Evolutionary conservation across 2,113 vertebrate species (phyloP), one percentile per base, ranked within the genome.

Genomic region (Rhizomys pruinosus): DNA sequence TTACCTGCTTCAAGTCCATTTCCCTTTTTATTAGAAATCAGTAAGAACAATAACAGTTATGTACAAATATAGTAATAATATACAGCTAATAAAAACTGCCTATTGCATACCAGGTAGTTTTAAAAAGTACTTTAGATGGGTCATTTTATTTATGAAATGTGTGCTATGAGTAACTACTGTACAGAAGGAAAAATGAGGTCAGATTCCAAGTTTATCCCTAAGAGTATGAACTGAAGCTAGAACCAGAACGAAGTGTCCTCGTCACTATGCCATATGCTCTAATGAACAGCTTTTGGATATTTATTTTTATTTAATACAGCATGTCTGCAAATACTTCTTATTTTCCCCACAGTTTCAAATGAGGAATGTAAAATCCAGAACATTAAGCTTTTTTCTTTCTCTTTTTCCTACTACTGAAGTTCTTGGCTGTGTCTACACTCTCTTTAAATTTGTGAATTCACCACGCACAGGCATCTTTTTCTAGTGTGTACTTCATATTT

Each of bases 11-110:
- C 52, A 87, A 57, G 19, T 91, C 44, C 11, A 44, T 81, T 88
- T 93, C 82, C 44, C 47, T 80, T 61, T 85, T 86, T 86, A 69
- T 77, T 72, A 88, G 77, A 81, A 81, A 44, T 86, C 71, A 86
- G 8, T 57, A 84, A 79, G 57, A 87, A 93, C 64, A 90, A 12
- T 42, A 89, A 82, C 8, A 78, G 73, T 72, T 85, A 55, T 57
- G 69, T 42, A 87, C 22, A 91, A 78, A 17, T 78, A 64, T 73
- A 64, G 23, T 74, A 63, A 64, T 44, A 57, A 78, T 68, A 76
- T 66, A 82, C 16, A 72, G 17, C 29, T 78, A 68, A 66, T 84
- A 66, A 64, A 74, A 94, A n/a, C 72, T 90, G 27, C 25, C 47
- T 80, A 12, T 52, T 90, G 15, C 64, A 12, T 44, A 10, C 25